These are phyloP conservation scores for Pipa parva DNA, from an alignment of 2,113 vertebrate species.

Conservation along the genomic window DNA sequence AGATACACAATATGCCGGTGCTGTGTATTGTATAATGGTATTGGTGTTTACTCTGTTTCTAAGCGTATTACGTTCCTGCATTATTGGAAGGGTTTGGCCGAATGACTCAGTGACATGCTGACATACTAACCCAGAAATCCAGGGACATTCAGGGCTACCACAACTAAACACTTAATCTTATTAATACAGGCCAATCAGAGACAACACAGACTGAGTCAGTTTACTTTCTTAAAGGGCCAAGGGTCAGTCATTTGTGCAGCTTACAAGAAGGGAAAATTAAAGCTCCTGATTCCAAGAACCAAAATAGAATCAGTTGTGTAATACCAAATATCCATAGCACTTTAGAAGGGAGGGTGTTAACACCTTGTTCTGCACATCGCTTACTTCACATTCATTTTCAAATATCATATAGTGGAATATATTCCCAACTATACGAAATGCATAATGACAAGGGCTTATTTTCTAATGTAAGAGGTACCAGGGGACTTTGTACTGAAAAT, in stretches of 20 bases:
- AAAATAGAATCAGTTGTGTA: conserved; percentile 34
- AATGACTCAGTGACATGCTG: conserved; percentile 80
- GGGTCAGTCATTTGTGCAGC: conserved; percentile 27
- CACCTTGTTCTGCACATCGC: neutral
- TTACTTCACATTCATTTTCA: too few species aligned
- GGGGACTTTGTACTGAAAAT: too few species aligned
- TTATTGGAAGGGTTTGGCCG: conserved; percentile 38
- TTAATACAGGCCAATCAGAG: conserved; percentile 58
- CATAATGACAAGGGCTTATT: too few species aligned
- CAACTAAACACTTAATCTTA: conserved; percentile 62
- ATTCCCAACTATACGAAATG: too few species aligned
- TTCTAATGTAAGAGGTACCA: too few species aligned
- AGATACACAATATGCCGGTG: too few species aligned
- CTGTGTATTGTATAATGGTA: neutral
- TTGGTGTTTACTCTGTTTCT: neutral
- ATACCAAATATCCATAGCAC: neutral
- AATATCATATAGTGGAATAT: too few species aligned
- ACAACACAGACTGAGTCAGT: conserved; percentile 19
- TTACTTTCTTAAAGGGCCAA: conserved; percentile 42
- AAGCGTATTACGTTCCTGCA: neutral
- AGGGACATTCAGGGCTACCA: conserved; percentile 43
- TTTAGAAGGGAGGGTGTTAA: neutral
- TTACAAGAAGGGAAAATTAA: conserved; percentile 36
- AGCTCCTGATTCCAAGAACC: conserved; percentile 28
- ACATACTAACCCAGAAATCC: conserved; percentile 74